A percentile compares a stretch with the other conserved stretches of the same genome.
phyloP scores from a whole-genome alignment of 2,797 vertebrate species.

The Schizopygopsis malacanthus region DNA sequence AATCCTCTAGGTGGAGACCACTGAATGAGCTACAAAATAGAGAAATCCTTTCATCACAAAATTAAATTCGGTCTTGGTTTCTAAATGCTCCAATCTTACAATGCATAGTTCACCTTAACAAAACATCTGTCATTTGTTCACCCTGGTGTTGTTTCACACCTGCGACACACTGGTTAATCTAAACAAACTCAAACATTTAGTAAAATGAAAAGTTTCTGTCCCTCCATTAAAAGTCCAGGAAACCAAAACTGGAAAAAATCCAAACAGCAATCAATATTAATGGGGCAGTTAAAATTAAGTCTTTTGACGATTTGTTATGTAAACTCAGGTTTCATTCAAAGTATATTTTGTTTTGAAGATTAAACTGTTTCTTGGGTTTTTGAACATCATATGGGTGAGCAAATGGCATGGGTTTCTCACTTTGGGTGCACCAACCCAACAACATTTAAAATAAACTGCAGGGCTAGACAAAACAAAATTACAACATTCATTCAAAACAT shows the following conservation, averaged over 20 bases:
- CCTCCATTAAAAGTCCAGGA: not conserved
- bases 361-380: too few relatives aligned
- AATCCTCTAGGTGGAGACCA: too few relatives aligned
- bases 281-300: too few relatives aligned
- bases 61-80: not conserved
- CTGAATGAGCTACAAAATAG: too few relatives aligned
- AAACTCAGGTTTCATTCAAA: not conserved
- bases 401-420: too few relatives aligned
- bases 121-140: not conserved
- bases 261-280: not conserved
- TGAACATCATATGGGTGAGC: too few relatives aligned
- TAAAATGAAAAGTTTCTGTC: not conserved
- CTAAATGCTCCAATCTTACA: not conserved
- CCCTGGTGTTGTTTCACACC: not conserved
- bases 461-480: not conserved
- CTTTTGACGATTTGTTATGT: not conserved
- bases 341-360: not conserved
- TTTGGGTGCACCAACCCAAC: too few relatives aligned
- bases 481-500: not conserved
- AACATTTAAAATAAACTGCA: too few relatives aligned
- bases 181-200: not conserved
- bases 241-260: not conserved
- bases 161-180: not conserved
- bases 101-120: too few relatives aligned
- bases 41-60: not conserved